Conservation (phyloP, 2,113 vertebrate species). For the Sapayoa aenigma region DNA sequence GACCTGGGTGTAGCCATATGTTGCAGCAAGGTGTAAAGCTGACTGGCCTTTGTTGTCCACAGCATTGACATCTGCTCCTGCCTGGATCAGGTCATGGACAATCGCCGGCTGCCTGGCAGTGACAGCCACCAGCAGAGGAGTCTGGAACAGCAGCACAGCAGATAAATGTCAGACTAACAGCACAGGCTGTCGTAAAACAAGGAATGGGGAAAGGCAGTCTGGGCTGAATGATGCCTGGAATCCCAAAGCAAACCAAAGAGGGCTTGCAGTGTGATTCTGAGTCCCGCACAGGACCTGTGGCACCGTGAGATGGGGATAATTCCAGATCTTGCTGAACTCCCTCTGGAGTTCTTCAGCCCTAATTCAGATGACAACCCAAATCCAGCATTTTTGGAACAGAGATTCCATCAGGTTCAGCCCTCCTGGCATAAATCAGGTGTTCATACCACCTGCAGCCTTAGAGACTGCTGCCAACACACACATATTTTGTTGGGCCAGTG, state of each 20-base stretch:
- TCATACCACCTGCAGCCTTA: neutral
- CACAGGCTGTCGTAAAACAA: neutral
- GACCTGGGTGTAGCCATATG: slow-evolving; percentile 40
- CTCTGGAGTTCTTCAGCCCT: neutral
- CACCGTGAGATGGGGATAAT: fast-evolving
- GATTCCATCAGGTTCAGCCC: neutral
- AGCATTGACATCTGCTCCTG: slow-evolving; percentile 55
- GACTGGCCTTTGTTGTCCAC: slow-evolving; percentile 66
- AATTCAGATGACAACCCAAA: neutral
- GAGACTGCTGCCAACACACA: neutral
- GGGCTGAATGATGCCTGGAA: neutral
- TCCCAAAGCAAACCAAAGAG: neutral
- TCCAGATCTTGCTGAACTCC: neutral
- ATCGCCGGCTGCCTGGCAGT: slow-evolving; percentile 58
- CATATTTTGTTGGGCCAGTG: neutral
- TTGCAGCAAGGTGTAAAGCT: slow-evolving; percentile 56
- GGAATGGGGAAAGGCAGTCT: neutral
- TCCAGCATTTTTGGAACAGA: fast-evolving
- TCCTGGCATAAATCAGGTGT: neutral
- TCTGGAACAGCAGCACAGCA: slow-evolving; percentile 43
- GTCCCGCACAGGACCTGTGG: fast-evolving
- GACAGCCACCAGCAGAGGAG: slow-evolving; percentile 66
- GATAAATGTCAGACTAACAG: neutral
- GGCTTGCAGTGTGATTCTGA: neutral
- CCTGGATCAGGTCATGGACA: slow-evolving; percentile 59